Percentiles rank a stretch among this genome's conserved stretches.
Conservation (phyloP, 2,797 vertebrate species). For the Hipposideros larvatus region DNA sequence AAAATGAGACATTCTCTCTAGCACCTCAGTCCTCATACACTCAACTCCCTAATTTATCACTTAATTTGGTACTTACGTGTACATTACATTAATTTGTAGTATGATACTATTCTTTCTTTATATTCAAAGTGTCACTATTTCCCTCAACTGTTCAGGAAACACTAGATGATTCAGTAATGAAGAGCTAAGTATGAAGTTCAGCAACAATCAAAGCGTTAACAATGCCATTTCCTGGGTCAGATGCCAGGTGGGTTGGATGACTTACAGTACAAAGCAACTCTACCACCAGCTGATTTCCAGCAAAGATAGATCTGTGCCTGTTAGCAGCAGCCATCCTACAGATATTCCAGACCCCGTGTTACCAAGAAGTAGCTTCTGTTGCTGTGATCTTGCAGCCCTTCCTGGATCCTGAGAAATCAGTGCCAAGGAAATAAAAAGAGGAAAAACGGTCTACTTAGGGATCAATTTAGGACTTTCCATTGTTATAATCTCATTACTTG, state of each 20-base stretch:
- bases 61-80: neutral
- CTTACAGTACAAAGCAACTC: neutral
- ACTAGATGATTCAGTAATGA: neutral
- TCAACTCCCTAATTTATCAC: neutral
- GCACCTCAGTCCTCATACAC: neutral
- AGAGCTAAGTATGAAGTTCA: neutral
- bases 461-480: neutral
- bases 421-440: neutral
- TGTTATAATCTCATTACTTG: neutral
- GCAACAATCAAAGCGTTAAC: neutral
- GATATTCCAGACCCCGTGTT: neutral
- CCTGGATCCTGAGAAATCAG: neutral
- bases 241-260: neutral
- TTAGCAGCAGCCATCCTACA: neutral
- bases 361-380: neutral
- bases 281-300: neutral
- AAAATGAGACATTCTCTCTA: neutral
- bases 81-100: neutral
- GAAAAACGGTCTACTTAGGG: neutral
- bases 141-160: neutral
- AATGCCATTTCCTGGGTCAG: neutral
- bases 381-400: neutral
- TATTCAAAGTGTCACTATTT: neutral
- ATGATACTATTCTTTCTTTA: neutral
- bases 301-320: neutral